phyloP scores from a whole-genome alignment of 2,797 vertebrate species.

The Danio jaintianensis region DNA sequence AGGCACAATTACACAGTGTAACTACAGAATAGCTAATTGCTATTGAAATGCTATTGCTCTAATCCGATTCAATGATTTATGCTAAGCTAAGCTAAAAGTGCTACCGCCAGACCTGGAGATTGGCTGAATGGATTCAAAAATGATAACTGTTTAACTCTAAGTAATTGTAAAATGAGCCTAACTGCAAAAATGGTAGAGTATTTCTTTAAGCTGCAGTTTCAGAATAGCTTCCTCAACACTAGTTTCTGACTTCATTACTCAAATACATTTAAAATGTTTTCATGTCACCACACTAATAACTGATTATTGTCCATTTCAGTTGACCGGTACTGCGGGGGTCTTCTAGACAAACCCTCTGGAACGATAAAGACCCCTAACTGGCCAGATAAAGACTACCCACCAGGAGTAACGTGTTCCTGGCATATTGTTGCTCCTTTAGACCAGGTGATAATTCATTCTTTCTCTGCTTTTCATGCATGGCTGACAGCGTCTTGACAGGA shows the following conservation, averaged over 20 bases:
- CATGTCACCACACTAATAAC: background rate
- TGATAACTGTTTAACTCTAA: no score
- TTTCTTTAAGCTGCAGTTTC: no score
- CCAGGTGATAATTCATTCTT: constrained; percentile 75
- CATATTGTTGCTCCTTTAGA: constrained; percentile 84
- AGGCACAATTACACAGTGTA: no score
- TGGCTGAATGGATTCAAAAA: no score
- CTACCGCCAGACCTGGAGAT: no score
- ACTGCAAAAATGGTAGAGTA: no score
- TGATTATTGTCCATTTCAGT: constrained; percentile 65
- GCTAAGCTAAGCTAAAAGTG: no score
- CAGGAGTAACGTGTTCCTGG: constrained; percentile 86
- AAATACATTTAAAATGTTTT: background rate
- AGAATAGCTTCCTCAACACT: no score
- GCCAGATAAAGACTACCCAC: constrained; percentile 87
- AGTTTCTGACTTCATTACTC: background rate
- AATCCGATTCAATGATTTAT: no score
- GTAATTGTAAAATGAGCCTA: no score
- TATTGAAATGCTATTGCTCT: no score
- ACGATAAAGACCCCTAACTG: constrained; percentile 88
- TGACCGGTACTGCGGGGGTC: constrained; percentile 86
- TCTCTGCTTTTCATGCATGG: constrained; percentile 7
- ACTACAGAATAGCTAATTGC: no score
- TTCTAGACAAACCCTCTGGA: constrained; percentile 81
- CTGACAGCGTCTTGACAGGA: background rate